Conservation (phyloP, 2,888 invertebrate species). For the Synanthedon formicaeformis region DNA sequence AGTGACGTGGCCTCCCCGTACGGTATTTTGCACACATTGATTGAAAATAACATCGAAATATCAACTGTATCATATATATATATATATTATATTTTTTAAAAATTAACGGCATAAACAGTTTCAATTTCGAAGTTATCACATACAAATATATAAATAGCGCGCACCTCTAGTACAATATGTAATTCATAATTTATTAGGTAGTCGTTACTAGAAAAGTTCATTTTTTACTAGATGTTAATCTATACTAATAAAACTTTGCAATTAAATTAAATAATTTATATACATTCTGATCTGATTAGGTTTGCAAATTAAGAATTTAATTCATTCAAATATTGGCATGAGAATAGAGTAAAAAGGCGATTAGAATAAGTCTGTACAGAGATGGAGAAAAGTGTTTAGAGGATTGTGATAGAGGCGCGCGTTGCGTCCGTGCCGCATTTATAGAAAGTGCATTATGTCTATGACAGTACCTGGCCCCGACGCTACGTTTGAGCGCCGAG, state of each 20-base stretch:
- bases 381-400: too few relatives aligned
- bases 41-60: constrained; percentile 53
- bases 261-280: background rate
- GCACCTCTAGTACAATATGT: constrained; percentile 54
- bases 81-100: constrained; percentile 2
- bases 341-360: too few relatives aligned
- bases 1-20: constrained; percentile 47
- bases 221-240: background rate
- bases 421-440: background rate
- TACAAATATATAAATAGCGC: constrained; percentile 34
- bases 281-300: background rate
- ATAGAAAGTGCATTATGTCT: constrained; percentile 17
- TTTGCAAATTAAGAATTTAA: background rate
- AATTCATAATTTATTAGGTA: background rate
- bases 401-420: constrained; percentile 52
- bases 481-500: constrained; percentile 84
- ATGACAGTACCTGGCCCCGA: constrained; percentile 84
- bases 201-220: background rate
- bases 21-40: constrained; percentile 66
- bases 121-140: constrained; percentile 48
- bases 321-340: too few relatives aligned
- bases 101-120: constrained; percentile 5
- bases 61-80: constrained; percentile 9
- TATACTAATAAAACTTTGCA: background rate
- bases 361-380: too few relatives aligned